phyloP scores from a whole-genome alignment of 2,888 invertebrate genomes.

The Macrosoma leucophasiata region DNA sequence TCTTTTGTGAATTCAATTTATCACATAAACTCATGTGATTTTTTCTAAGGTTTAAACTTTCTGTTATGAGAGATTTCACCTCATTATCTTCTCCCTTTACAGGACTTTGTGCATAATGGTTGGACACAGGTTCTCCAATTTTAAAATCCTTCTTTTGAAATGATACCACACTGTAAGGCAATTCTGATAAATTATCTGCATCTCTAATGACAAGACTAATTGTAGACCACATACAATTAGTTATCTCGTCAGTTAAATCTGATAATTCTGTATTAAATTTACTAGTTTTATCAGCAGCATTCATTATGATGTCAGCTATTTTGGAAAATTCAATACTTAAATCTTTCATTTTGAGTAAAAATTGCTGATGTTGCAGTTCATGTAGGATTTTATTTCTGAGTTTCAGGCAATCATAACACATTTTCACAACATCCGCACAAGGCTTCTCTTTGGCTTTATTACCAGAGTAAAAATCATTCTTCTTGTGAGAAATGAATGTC shows the following conservation, averaged over 20 bases:
- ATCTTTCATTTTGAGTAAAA: conserved; percentile 59
- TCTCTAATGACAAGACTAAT: conserved; percentile 54
- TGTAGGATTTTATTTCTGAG: conserved; percentile 65
- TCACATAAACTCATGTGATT: conserved; percentile 46
- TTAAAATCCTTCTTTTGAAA: conserved; percentile 65
- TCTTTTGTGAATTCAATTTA: conserved; percentile 50
- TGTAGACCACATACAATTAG: conserved; percentile 58
- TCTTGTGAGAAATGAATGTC: conserved; percentile 56
- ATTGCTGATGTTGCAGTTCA: conserved; percentile 58
- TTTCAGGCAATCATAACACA: conserved; percentile 74
- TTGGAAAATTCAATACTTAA: conserved; percentile 59
- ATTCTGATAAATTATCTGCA: conserved; percentile 46
- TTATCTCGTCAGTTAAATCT: conserved; percentile 47
- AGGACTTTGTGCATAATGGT: conserved; percentile 41
- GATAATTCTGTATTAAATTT: conserved; percentile 45
- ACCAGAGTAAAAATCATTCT: conserved; percentile 50
- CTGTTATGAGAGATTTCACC: conserved; percentile 58
- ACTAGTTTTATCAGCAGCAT: conserved; percentile 52
- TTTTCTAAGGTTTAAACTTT: conserved; percentile 56
- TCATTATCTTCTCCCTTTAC: conserved; percentile 44
- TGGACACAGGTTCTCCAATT: conserved; percentile 60
- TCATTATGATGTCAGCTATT: conserved; percentile 54
- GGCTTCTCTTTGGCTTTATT: conserved; percentile 56
- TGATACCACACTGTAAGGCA: conserved; percentile 66
- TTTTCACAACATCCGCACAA: conserved; percentile 70